Base-by-base conservation (phyloP, 1,140 invertebrate species). In the Battus philenor region DNA sequence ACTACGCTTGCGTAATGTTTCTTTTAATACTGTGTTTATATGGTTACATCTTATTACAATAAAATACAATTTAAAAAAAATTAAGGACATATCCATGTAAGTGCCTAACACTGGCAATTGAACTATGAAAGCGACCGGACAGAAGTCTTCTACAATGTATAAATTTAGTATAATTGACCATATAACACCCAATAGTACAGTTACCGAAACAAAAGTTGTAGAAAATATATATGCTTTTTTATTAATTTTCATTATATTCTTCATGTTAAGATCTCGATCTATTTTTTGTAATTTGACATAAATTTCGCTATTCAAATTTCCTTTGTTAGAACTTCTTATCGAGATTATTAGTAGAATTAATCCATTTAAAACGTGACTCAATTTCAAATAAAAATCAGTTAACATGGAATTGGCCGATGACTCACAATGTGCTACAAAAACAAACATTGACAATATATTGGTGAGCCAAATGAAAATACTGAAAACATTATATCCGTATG, bases 271-370 rank as follows among this genome's bases (percentile, higher is more conserved):
- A 13, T 45, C 31, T 0, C 57, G 54, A 38, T 73, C 68, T 11
- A 73, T 46, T 48, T 58, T 71, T 43, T 73, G 69, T 6, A 76
- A 46, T 38, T 73, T 71, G 0, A 76, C 59, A 29, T 66, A 73
- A 8, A 73, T 31, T 10, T 61, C 45, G 24, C 59, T 54, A 11
- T 58, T 57, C 5, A 31, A n/a, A 16, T 50, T 38, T 9, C 44
- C 38, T 4, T 52, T 30, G n/a, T 9, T 38, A 11, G 59, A 53
- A 20, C 59, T 64, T 44, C 38, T 38, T 32, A 32, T 54, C 1
- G 50, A 24, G 8, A 56, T 36, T 5, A 50, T 10, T 0, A 39
- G 16, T 5, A 39, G 43, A 9, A 33, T 47, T 13, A 41, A 18
- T 3, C 29, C 36, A 4, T 47, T 50, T 5, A 54, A 26, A 10